Base-by-base conservation (phyloP, 1,140 invertebrate species). In the Bombus superbus region DNA sequence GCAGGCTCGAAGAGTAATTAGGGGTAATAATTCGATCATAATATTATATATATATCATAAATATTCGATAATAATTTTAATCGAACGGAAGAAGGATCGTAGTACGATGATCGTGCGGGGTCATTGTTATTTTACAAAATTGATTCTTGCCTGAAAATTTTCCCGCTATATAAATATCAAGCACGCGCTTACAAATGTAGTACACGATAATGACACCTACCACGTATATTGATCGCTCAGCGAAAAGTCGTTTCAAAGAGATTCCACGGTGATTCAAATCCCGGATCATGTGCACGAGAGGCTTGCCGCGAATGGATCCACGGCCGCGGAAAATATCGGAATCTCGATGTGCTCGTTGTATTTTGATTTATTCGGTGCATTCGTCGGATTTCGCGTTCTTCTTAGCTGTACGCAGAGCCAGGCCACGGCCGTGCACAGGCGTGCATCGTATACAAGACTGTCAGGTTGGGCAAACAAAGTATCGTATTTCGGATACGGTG, bases 321-420 rank as follows among this genome's bases (percentile, higher is more conserved):
- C 66, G 57, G 32, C 18, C 66, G 66, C 11, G 83, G 74, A 69
- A 71, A 75, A 86, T 83, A 89, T 83, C 82, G 35, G 10, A 59
- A 32, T 68, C 62, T 64, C 53, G 62, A 82, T 79, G 57, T 62
- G 75, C 74, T 66, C 57, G 82, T 47, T 64, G 82, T 92, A 94
- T 93, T 92, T 91, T 93, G 91, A 94, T 93, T 92, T 93, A 93
- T 94, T 91, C 89, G 91, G 89, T 91, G 91, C 89, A 89, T 87
- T 90, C 81, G 77, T 38, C 68, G 75, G 42, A 66, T 89, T 81
- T 44, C 44, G 40, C 83, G 77, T 75, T 74, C 68, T 80, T 57
- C 53, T 66, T 62, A 68, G 53, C 3, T 72, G 59, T 22, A 35
- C 81, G 78, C 78, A 83, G 66, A 83, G 66, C 59, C 35, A 40